Base-by-base conservation (phyloP, 2,888 invertebrate species). In the Nipponacmea schrenckii region DNA sequence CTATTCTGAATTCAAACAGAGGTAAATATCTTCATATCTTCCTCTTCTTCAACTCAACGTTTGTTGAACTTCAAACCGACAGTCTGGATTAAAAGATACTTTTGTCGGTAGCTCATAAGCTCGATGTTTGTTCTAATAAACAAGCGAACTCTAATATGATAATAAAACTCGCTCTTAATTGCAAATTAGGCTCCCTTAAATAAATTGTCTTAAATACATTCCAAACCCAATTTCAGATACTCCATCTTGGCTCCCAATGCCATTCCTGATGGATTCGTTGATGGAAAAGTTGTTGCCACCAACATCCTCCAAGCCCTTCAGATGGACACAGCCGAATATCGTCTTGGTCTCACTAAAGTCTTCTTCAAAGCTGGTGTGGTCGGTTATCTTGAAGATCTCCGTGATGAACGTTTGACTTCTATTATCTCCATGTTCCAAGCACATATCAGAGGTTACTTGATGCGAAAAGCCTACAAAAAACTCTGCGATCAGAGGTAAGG, bases 321-420 rank as follows among this genome's bases (percentile, higher is more conserved):
- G 89, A 93, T 99, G 90, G 97, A 96, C 91, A 92, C 94, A 81
- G 97, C 98, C 90, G 94, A 94, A 90, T 99, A 96, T 93, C 94
- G 97, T 92, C 94, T 98, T 90, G 99, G 99, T 91, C 95, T 96
- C 91, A 99, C 98, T 82, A 99, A 99, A 95, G 98, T 97, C 94
- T 99, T 99, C 96, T 99, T 99, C 97, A 96, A 98, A 89, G 98
- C 99, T 87, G 99, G 99, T 93, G 97, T 98, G 91, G 92, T 99
- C 93, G 99, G 99, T 95, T 96, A 96, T 92, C 96, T 99, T 94
- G 99, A 99, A 91, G 99, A 99, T 91, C 93, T 98, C 91, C 96
- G 99, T 93, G 99, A 99, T 91, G 98, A 98, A 91, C 96, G 98
- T 91, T 92, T 99, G 85, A 84, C 89, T 91, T 97, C 96, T 92